A percentile compares a stretch with the other conserved stretches of the same genome.
Evolutionary conservation across 53 echinoderm and acorn worm species (phyloP).

Genomic region (Paelopatides confundens): DNA sequence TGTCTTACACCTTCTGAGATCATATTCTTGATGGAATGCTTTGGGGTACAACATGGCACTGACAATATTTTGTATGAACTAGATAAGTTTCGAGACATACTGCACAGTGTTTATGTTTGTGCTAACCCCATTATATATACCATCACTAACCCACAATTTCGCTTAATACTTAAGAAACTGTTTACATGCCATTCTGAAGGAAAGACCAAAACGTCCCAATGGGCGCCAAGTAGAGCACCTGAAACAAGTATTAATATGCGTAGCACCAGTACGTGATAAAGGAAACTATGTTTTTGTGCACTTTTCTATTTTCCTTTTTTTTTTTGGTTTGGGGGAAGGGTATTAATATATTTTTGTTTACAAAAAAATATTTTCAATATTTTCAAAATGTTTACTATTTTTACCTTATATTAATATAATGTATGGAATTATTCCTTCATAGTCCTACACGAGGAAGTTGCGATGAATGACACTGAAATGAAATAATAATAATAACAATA

Average conservation of each 20-base stretch:
- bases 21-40: neutral
- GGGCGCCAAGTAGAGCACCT: neutral
- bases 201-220: neutral
- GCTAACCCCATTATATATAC: conserved; percentile 36
- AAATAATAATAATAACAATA: too few relatives aligned
- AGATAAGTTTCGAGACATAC: neutral
- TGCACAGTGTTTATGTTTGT: conserved; percentile 19
- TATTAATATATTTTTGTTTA: too few relatives aligned
- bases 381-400: too few relatives aligned
- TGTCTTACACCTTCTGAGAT: conserved; percentile 17
- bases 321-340: too few relatives aligned
- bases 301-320: too few relatives aligned
- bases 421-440: too few relatives aligned
- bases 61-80: neutral
- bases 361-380: too few relatives aligned
- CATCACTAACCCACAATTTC: conserved; percentile 18
- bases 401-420: too few relatives aligned
- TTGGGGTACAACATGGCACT: neutral
- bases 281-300: too few relatives aligned
- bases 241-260: neutral
- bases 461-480: too few relatives aligned
- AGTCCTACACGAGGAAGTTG: too few relatives aligned
- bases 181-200: neutral
- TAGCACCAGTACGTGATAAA: neutral
- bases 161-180: neutral